Evolutionary conservation across 2,113 vertebrate genomes (phyloP).

Genomic region (Pleuronectes platessa): DNA sequence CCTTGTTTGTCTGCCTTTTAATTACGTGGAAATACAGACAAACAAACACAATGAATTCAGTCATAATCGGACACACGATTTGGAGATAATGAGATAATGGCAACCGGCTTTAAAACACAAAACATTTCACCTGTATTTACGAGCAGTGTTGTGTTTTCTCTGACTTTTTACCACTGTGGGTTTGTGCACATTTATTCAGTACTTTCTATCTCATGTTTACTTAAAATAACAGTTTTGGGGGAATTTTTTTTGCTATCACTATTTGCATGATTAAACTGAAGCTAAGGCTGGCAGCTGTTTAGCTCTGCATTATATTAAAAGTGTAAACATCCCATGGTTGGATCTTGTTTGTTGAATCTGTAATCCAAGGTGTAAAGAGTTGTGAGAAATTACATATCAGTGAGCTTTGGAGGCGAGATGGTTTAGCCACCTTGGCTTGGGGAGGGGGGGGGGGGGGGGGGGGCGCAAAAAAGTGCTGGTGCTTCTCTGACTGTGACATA

Average conservation of each 20-base stretch:
- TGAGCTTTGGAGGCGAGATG: no score
- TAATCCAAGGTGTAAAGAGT: no score
- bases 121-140: neutral
- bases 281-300: neutral
- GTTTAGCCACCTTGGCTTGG: no score
- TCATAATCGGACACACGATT: neutral
- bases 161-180: neutral
- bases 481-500: neutral
- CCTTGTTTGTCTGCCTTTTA: slow-evolving; percentile 24
- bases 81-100: slow-evolving; percentile 16
- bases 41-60: slow-evolving; percentile 13
- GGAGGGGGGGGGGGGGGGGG: no score
- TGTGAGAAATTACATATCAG: neutral
- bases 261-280: neutral
- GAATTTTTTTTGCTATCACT: neutral
- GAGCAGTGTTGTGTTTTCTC: neutral
- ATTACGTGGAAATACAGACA: slow-evolving; percentile 4
- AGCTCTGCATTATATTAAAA: neutral
- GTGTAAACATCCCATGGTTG: neutral
- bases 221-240: neutral
- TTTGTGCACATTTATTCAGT: neutral
- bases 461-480: no score
- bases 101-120: neutral
- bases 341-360: neutral
- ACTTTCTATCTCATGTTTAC: neutral